These are phyloP conservation scores for Hipposideros armiger DNA, from an alignment of 2,113 vertebrate genomes.

Conservation along the genomic window DNA sequence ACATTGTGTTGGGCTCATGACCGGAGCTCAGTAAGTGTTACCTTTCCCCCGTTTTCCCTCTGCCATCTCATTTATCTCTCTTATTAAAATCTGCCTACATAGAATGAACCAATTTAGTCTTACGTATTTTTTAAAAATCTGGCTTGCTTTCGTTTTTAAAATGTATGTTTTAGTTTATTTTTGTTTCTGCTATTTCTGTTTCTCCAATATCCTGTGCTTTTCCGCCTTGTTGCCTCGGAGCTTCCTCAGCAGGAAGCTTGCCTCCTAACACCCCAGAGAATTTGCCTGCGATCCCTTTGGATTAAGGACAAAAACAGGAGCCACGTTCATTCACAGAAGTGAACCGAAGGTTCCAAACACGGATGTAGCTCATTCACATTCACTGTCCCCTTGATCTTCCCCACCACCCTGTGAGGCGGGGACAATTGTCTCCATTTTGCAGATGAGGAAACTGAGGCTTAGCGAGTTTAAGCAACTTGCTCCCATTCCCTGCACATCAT, in stretches of 20 bases:
- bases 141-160: slow-evolving; percentile 8
- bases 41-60: not conserved
- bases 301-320: not conserved
- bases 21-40: not conserved
- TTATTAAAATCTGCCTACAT: slow-evolving; percentile 21
- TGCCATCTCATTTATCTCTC: not conserved
- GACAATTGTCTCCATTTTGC: not conserved
- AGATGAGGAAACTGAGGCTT: slow-evolving; percentile 29
- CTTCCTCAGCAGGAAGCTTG: not conserved
- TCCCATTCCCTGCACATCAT: not conserved
- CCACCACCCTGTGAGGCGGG: not conserved
- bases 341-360: not conserved
- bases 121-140: slow-evolving; percentile 52
- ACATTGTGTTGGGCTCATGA: not conserved
- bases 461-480: not conserved
- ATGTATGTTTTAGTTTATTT: not conserved
- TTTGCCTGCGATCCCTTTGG: not conserved
- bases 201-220: not conserved
- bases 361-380: not conserved
- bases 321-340: not conserved
- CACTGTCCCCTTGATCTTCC: not conserved
- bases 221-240: not conserved
- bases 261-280: not conserved
- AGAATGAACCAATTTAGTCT: slow-evolving; percentile 13
- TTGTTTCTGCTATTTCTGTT: slow-evolving; percentile 9